phyloP scores from a whole-genome alignment of 2,113 vertebrate species.

The Poicephalus meyeri region DNA sequence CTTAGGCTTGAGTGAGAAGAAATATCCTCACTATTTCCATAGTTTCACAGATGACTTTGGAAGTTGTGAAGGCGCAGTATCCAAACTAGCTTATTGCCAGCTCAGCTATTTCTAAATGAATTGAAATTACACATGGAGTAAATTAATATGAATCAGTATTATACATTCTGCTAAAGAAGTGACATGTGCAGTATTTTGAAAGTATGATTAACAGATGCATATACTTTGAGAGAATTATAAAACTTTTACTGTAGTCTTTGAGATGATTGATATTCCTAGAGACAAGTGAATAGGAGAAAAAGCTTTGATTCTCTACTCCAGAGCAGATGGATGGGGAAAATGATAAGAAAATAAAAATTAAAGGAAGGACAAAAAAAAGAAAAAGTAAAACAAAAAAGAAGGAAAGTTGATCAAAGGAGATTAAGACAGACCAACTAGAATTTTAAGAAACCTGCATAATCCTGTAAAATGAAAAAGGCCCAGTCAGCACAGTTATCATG shows the following conservation, averaged over 20 bases:
- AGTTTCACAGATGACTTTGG: neutral
- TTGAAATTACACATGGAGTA: neutral
- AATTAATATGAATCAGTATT: slow-evolving; percentile 1
- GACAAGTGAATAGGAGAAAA: neutral
- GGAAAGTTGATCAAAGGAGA: neutral
- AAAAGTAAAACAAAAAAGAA: neutral
- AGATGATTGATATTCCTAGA: neutral
- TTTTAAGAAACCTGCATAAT: neutral
- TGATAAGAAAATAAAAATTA: slow-evolving; percentile 24
- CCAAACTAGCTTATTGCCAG: neutral
- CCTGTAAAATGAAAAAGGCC: neutral
- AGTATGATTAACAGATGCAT: slow-evolving; percentile 17
- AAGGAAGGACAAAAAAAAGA: neutral
- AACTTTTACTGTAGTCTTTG: slow-evolving; percentile 6
- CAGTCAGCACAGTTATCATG: neutral
- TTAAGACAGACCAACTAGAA: neutral
- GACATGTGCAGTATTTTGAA: neutral
- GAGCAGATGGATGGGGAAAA: slow-evolving; percentile 43
- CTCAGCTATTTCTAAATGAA: slow-evolving; percentile 24
- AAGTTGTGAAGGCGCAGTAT: neutral
- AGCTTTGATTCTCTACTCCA: slow-evolving; percentile 30
- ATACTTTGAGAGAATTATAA: neutral
- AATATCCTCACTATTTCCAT: neutral
- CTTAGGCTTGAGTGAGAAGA: neutral
- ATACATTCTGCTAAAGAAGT: neutral